These are phyloP conservation scores for Sander lucioperca DNA, from an alignment of 2,113 vertebrate genomes.

Conservation along the genomic window DNA sequence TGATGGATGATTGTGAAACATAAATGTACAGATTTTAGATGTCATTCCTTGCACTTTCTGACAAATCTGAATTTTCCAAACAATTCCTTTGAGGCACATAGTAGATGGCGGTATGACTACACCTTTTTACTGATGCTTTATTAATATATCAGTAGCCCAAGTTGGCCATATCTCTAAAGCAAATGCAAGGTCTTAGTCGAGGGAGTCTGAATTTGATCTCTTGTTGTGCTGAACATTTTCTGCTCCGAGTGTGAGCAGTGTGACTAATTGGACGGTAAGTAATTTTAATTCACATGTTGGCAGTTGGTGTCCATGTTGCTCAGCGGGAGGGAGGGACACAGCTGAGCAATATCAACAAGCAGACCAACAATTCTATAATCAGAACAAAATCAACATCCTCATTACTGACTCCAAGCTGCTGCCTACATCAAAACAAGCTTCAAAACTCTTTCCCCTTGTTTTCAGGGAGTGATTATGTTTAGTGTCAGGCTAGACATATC, in stretches of 20 bases:
- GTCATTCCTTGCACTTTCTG: not conserved
- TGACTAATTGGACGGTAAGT: conserved; percentile 77
- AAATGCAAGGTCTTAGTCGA: conserved; percentile 35
- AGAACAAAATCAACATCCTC: conserved; percentile 81
- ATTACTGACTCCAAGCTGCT: conserved; percentile 75
- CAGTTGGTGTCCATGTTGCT: conserved; percentile 77
- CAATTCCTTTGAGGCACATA: not conserved
- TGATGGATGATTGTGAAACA: not conserved
- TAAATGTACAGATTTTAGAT: conserved; percentile 10
- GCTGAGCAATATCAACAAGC: conserved; percentile 74
- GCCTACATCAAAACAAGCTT: conserved; percentile 66
- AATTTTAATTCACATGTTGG: conserved; percentile 77
- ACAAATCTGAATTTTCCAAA: not conserved
- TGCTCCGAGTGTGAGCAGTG: conserved; percentile 56
- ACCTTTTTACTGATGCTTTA: conserved; percentile 20
- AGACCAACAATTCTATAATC: conserved; percentile 74
- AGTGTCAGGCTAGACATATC: conserved; percentile 60
- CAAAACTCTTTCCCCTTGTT: conserved; percentile 67
- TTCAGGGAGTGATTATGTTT: conserved; percentile 68
- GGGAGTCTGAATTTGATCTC: conserved; percentile 53
- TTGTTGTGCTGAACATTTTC: conserved; percentile 62
- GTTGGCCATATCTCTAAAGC: conserved; percentile 21
- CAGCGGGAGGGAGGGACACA: conserved; percentile 70
- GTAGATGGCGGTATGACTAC: not conserved
- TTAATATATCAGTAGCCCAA: conserved; percentile 4